Conservation (phyloP, 2,888 invertebrate genomes). For the Enchytraeus crypticus region DNA sequence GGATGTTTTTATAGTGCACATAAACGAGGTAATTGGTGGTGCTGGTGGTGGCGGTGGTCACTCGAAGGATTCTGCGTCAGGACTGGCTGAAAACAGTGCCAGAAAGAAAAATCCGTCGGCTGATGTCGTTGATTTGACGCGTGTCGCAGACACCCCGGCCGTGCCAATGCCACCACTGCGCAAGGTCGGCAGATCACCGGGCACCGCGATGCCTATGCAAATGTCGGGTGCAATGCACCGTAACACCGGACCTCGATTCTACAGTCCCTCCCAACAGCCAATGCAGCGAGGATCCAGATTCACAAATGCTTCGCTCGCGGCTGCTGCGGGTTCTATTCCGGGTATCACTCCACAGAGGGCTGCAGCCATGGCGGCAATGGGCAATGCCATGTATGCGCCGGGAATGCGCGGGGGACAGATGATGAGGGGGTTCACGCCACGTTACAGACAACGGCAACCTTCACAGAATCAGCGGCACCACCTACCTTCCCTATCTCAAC, state of each 20-base stretch:
- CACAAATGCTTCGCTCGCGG: too few species aligned
- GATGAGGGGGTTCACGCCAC: too few species aligned
- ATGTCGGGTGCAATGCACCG: neutral
- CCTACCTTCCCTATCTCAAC: too few species aligned
- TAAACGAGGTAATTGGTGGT: conserved; percentile 17
- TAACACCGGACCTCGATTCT: neutral
- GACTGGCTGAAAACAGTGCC: neutral
- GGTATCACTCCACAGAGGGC: too few species aligned
- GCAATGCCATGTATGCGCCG: too few species aligned
- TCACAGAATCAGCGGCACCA: too few species aligned
- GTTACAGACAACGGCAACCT: too few species aligned
- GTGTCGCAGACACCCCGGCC: conserved; percentile 3
- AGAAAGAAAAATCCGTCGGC: neutral
- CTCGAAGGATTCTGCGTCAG: neutral
- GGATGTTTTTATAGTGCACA: conserved; percentile 21
- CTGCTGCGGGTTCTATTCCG: too few species aligned
- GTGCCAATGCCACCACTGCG: neutral
- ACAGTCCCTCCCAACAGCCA: too few species aligned
- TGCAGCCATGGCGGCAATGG: too few species aligned
- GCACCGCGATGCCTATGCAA: neutral
- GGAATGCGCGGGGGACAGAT: too few species aligned
- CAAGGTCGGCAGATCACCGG: neutral
- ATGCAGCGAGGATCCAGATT: too few species aligned
- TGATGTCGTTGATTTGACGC: conserved; percentile 7
- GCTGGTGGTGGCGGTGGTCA: conserved; percentile 6